phyloP scores from a whole-genome alignment of 2,888 invertebrate species.

The Hedychridium roseum region DNA sequence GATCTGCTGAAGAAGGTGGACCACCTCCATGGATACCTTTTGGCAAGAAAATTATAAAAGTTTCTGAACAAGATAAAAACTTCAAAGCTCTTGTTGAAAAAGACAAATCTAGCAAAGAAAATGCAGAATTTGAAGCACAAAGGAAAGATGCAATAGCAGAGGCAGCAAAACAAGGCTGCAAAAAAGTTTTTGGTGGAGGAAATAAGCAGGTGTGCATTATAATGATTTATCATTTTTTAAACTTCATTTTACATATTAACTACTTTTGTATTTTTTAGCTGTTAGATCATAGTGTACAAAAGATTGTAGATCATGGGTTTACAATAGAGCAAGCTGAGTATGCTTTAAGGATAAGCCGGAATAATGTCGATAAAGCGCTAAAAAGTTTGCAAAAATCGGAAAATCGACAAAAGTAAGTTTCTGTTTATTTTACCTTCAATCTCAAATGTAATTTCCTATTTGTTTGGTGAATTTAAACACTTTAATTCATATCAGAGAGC shows the following conservation, averaged over 20 bases:
- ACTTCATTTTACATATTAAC: constrained; percentile 1
- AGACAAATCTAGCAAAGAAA: constrained; percentile 72
- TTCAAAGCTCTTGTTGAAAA: constrained; percentile 77
- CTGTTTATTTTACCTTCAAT: neutral
- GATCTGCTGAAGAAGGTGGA: constrained; percentile 75
- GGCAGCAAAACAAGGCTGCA: constrained; percentile 74
- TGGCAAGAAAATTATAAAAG: constrained; percentile 77
- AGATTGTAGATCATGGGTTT: constrained; percentile 82
- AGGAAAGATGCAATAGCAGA: constrained; percentile 90
- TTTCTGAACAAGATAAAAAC: constrained; percentile 69
- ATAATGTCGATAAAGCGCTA: constrained; percentile 78
- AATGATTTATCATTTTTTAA: constrained; percentile 1
- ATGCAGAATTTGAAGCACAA: constrained; percentile 88
- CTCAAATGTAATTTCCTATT: neutral
- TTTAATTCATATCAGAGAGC: constrained; percentile 9
- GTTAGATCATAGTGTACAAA: constrained; percentile 79
- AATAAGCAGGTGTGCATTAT: constrained; percentile 59
- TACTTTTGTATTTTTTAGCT: constrained; percentile 58
- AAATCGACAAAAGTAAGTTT: constrained; percentile 46
- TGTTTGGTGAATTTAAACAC: constrained; percentile 12
- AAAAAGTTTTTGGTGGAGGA: constrained; percentile 68
- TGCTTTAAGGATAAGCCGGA: constrained; percentile 75
- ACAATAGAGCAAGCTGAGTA: constrained; percentile 78
- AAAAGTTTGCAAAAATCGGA: constrained; percentile 70
- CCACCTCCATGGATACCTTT: constrained; percentile 94